These are phyloP conservation scores for Hestina assimilis DNA, from an alignment of 1,140 invertebrate species.

Conservation along the genomic window DNA sequence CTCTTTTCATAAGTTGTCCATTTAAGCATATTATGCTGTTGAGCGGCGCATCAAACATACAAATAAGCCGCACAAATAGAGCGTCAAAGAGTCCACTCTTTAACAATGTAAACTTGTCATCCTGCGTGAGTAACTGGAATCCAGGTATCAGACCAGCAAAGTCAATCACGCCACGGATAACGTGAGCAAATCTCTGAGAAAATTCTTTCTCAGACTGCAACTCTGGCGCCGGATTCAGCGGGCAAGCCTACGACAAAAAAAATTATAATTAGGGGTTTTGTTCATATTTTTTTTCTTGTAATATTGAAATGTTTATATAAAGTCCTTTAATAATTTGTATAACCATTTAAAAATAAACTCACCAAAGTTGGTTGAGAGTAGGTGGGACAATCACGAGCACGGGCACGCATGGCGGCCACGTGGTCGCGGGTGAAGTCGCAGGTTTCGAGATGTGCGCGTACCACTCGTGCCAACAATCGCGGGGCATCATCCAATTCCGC, in stretches of 20 bases:
- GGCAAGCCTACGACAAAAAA: conserved; percentile 90
- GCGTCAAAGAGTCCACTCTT: conserved; percentile 98
- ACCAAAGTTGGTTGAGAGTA: conserved; percentile 90
- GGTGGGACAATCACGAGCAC: conserved; percentile 91
- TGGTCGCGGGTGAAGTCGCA: conserved; percentile 97
- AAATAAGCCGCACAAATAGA: conserved; percentile 93
- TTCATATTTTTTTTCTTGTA: too few species aligned
- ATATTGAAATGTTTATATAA: too few species aligned
- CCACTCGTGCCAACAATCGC: conserved; percentile 89
- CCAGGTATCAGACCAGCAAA: conserved; percentile 98
- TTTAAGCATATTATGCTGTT: conserved; percentile 96
- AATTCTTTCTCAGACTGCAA: conserved; percentile 94
- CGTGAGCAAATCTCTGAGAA: conserved; percentile 95
- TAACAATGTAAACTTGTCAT: conserved; percentile 97
- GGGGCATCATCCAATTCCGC: conserved; percentile 95
- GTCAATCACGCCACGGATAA: conserved; percentile 97
- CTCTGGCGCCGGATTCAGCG: conserved; percentile 94
- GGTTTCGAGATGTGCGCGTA: conserved; percentile 95
- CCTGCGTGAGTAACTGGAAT: conserved; percentile 95
- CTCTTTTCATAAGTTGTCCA: conserved; percentile 92
- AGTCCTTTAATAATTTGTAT: too few species aligned
- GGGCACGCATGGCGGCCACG: conserved; percentile 90
- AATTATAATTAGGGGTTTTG: background rate
- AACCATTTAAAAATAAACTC: conserved; percentile 63
- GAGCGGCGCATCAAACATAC: conserved; percentile 94